Conservation (phyloP, 2,797 vertebrate species). For the Limosa lapponica region DNA sequence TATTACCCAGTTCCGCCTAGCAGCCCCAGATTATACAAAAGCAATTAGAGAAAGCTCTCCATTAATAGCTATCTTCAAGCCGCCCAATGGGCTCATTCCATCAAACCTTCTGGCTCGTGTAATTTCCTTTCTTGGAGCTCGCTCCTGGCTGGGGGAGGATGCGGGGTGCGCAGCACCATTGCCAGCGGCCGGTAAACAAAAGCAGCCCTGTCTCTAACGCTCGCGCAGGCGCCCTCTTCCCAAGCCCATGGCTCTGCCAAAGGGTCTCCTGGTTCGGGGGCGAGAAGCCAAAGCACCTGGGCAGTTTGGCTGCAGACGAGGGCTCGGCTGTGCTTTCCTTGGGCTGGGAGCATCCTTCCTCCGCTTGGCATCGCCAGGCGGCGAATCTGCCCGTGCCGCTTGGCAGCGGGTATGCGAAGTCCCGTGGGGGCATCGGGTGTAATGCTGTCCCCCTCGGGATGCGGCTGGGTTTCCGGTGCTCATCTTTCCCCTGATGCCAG, state of each 20-base stretch:
- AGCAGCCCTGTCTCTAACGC: slow-evolving; percentile 22
- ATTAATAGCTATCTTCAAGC: slow-evolving; percentile 74
- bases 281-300: slow-evolving; percentile 40
- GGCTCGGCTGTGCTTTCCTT: background rate
- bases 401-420: background rate
- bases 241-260: background rate
- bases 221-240: background rate
- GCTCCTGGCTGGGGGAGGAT: background rate
- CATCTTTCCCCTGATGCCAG: background rate
- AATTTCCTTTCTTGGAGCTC: slow-evolving; percentile 58
- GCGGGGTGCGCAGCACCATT: background rate
- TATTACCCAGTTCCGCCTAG: slow-evolving; percentile 78
- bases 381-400: background rate
- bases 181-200: slow-evolving; percentile 32
- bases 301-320: background rate
- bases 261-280: slow-evolving; percentile 4
- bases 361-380: fast-evolving
- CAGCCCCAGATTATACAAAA: slow-evolving; percentile 77
- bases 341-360: background rate
- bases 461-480: background rate
- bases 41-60: slow-evolving; percentile 76
- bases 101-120: slow-evolving; percentile 70
- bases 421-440: fast-evolving
- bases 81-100: slow-evolving; percentile 69
- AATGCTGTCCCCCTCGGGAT: background rate